These are phyloP conservation scores for Neodiprion pinetum DNA, from an alignment of 1,140 invertebrate species.

Conservation along the genomic window DNA sequence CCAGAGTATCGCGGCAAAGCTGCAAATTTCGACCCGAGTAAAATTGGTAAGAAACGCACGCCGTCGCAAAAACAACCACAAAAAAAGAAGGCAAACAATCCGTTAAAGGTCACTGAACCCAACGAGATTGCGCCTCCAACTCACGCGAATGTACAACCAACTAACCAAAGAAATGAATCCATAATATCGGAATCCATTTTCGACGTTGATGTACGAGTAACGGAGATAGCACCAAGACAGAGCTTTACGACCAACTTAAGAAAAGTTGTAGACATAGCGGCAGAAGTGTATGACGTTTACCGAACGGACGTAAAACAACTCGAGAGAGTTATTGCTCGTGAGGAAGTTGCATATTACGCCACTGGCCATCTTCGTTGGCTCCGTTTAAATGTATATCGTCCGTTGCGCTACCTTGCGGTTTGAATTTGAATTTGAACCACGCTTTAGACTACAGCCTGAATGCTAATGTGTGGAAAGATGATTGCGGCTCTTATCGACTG, in stretches of 20 bases:
- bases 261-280: slow-evolving; percentile 18
- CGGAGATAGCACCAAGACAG: slow-evolving; percentile 29
- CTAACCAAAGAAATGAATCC: slow-evolving; percentile 30
- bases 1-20: too few species aligned
- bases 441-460: too few species aligned
- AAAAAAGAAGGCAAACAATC: too few species aligned
- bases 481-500: too few species aligned
- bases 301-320: slow-evolving; percentile 23
- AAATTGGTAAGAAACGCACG: too few species aligned
- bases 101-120: too few species aligned
- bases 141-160: slow-evolving; percentile 18
- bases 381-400: too few species aligned
- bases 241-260: slow-evolving; percentile 17
- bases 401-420: too few species aligned
- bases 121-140: slow-evolving; percentile 13
- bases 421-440: too few species aligned
- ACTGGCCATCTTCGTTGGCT: neutral
- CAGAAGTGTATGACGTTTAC: slow-evolving; percentile 23
- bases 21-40: too few species aligned
- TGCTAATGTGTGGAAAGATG: too few species aligned
- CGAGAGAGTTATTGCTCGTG: slow-evolving; percentile 16
- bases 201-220: slow-evolving; percentile 26
- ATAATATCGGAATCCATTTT: slow-evolving; percentile 31
- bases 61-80: too few species aligned
- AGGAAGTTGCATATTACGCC: slow-evolving; percentile 29